Base-by-base conservation (phyloP, 2,888 invertebrate genomes). In the Sturmia bella region DNA sequence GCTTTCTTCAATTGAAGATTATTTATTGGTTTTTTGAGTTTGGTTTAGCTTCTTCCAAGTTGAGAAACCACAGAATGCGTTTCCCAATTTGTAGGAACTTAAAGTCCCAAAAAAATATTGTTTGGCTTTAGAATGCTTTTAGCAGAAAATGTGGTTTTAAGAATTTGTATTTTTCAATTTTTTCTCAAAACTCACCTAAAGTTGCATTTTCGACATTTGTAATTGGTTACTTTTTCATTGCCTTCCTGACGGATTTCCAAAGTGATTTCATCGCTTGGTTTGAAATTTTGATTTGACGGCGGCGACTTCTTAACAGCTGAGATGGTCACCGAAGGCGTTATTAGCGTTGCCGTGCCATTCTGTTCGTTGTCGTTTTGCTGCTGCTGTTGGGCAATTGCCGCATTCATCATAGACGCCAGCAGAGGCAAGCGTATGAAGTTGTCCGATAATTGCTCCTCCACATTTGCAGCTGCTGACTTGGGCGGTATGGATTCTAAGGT, bases 181-280 rank as follows among this genome's bases (percentile, higher is more conserved):
- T n/a, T n/a, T n/a, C n/a, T n/a, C 27, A 4, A 12, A 37, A 57
- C 79, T 78, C 90, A 96, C 96, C 94, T 95, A 91, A 95, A 97
- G 89, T 95, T 94, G 91, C 98, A 98, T 88, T 96, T 96, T 91
- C 96, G 96, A 91, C 98, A 98, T 89, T 96, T 96, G 95, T 97
- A 97, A 86, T 95, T 91, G 13, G 95, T 95, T 87, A 94, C 94
- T 91, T 95, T 96, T 50, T 93, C 92, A 63, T 86, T 92, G 85
- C 92, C 91, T 87, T 92, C 90, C 87, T 91, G 85, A 39, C 89
- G 88, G 19, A 89, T 87, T 86, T 87, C 92, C 75, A 93, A 93
- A 63, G 90, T 87, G 17, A 90, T 86, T 85, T 93, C 91, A 87
- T 94, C 93, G 17, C 94, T 93, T 24, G 94, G 93, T 86, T 94